phyloP scores from a whole-genome alignment of 2,888 invertebrate species.

The Rhorus exstirpatorius region DNA sequence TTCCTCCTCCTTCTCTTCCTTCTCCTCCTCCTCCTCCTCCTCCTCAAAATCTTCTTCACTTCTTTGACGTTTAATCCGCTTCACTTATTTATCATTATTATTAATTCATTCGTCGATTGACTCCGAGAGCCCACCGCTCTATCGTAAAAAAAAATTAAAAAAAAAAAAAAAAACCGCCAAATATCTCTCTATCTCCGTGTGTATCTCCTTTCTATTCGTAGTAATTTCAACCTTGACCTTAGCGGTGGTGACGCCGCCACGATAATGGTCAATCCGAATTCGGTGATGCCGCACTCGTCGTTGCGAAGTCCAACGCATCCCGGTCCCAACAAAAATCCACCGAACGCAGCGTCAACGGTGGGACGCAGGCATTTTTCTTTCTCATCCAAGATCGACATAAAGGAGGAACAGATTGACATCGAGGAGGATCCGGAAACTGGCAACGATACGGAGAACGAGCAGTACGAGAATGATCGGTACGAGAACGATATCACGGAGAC shows the following conservation, averaged over 20 bases:
- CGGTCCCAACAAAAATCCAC: constrained; percentile 35
- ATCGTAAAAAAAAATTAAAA: too few species aligned
- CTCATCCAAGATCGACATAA: constrained; percentile 75
- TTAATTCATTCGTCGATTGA: constrained; percentile 21
- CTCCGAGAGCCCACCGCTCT: too few species aligned
- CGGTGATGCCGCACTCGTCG: constrained; percentile 93
- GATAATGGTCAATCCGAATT: constrained; percentile 96
- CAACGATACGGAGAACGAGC: constrained; percentile 83
- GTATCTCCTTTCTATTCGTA: constrained; percentile 72
- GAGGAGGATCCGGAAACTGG: constrained; percentile 77
- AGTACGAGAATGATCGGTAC: constrained; percentile 83
- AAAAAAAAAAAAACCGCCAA: too few species aligned
- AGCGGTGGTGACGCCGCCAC: constrained; percentile 91
- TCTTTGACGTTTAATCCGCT: not conserved
- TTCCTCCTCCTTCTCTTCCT: constrained; percentile 12
- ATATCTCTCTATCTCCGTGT: constrained; percentile 37
- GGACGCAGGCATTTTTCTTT: constrained; percentile 80
- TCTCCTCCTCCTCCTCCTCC: constrained; percentile 24
- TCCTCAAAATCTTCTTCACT: constrained; percentile 6
- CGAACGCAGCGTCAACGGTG: constrained; percentile 51
- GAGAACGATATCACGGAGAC: constrained; percentile 86
- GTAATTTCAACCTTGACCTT: constrained; percentile 90
- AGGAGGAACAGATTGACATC: constrained; percentile 78
- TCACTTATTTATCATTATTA: constrained; percentile 27
- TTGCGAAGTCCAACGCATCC: constrained; percentile 75